Evolutionary conservation across 2,113 vertebrate species (phyloP).

Genomic region (Felis catus): F.catus_Fca126_mat1.0 CM031417.1:140149001-140149500

Average conservation of each 20-base stretch:
- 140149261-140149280: accelerated
- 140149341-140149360: no score
- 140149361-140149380: accelerated
- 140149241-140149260: accelerated
- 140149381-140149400: neutral
- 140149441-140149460: neutral
- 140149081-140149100: neutral
- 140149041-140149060: neutral
- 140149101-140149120: accelerated
- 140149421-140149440: neutral
- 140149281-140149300: neutral
- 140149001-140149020: accelerated
- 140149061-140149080: neutral
- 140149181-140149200: accelerated
- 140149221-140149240: neutral
- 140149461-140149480: accelerated
- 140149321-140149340: no score
- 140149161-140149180: accelerated
- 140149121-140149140: accelerated
- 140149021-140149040: accelerated
- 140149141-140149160: accelerated
- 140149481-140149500: neutral
- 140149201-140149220: neutral
- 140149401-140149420: no score
- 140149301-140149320: accelerated